Conservation (phyloP, 1,140 invertebrate genomes). For the Pachyrhynchus sulphureomaculatus region DNA sequence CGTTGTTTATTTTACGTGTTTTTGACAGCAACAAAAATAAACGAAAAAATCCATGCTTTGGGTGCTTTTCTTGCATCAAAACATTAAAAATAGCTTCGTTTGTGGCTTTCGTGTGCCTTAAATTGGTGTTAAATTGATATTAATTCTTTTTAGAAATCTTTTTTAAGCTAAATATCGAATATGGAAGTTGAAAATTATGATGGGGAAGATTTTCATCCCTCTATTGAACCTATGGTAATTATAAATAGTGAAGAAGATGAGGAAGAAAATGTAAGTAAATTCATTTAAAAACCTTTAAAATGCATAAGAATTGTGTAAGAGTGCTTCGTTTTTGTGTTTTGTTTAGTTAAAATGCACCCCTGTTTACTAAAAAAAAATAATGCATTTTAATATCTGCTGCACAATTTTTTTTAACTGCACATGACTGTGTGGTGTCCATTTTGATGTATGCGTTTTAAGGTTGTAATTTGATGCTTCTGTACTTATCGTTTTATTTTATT, state of each 20-base stretch:
- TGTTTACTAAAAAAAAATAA: neutral
- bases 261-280: conserved; percentile 28
- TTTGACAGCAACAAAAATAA: conserved; percentile 42
- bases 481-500: too few relatives aligned
- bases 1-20: conserved; percentile 43
- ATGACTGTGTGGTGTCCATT: neutral
- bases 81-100: conserved; percentile 26
- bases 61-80: conserved; percentile 1
- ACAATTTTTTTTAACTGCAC: neutral
- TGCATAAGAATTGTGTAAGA: too few relatives aligned
- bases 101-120: neutral
- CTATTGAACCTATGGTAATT: conserved; percentile 44
- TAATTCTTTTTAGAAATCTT: neutral
- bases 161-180: neutral
- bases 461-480: too few relatives aligned
- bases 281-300: neutral
- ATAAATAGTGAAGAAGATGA: conserved; percentile 39
- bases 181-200: conserved; percentile 36
- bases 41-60: conserved; percentile 17
- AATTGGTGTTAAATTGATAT: neutral
- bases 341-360: neutral
- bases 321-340: neutral
- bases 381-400: neutral
- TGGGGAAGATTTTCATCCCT: conserved; percentile 38
- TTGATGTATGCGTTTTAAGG: neutral